These are phyloP conservation scores for Meda fulgida DNA, from an alignment of 2,797 vertebrate genomes.

Conservation along the genomic window DNA sequence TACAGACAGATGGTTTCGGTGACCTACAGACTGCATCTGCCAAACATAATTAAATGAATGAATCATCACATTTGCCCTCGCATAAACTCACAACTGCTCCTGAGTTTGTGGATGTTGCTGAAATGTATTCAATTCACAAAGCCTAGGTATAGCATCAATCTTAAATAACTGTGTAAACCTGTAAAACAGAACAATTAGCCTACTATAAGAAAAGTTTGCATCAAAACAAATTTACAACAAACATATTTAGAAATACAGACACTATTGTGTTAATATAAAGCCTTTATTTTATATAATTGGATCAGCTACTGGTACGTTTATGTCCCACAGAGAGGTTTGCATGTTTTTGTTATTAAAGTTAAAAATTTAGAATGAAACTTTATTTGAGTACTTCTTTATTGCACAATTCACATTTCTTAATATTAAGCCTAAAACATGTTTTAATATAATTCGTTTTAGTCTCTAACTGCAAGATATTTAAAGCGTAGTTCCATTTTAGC, in stretches of 20 bases:
- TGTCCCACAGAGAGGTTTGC: background rate
- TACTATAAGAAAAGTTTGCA: background rate
- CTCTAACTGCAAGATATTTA: background rate
- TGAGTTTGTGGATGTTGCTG: background rate
- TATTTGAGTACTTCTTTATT: background rate
- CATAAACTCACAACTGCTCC: constrained; percentile 14
- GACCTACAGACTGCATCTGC: constrained; percentile 23
- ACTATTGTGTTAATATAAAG: background rate
- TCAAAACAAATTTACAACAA: background rate
- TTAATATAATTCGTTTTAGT: background rate
- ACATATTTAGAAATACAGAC: background rate
- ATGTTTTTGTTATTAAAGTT: background rate
- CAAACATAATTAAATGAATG: constrained; percentile 26
- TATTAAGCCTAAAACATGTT: background rate
- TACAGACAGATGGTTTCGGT: constrained; percentile 39
- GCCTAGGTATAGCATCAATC: background rate
- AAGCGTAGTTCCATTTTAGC: background rate
- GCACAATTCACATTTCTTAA: background rate
- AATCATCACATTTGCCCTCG: constrained; percentile 21
- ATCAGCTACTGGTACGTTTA: background rate
- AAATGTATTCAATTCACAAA: background rate
- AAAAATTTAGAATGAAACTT: too few species aligned
- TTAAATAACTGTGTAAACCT: background rate
- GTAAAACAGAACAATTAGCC: background rate
- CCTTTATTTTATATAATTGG: too few species aligned